Conservation (phyloP, 2,113 vertebrate species). For the Heteronetta atricapilla region DNA sequence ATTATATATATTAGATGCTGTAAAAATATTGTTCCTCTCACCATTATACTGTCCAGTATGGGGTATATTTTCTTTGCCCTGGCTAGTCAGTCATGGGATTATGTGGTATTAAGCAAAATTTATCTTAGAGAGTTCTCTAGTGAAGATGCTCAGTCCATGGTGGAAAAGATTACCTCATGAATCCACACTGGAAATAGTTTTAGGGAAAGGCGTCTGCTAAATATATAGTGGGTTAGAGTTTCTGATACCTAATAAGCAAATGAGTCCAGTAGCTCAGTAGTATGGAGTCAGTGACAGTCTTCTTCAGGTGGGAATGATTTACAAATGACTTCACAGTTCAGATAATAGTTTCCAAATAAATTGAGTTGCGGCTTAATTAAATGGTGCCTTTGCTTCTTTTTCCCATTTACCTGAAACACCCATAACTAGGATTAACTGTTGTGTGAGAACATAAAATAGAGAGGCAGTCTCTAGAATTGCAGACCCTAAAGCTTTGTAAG, state of each 20-base stretch:
- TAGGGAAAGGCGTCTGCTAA: neutral
- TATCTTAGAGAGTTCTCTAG: neutral
- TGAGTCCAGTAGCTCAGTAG: neutral
- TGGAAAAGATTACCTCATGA: neutral
- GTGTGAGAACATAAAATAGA: slow-evolving; percentile 22
- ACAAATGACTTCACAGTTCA: neutral
- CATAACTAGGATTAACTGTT: slow-evolving; percentile 21
- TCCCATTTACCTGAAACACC: slow-evolving; percentile 20
- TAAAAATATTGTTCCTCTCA: neutral
- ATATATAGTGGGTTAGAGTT: neutral
- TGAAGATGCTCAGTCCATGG: neutral
- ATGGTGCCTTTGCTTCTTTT: neutral
- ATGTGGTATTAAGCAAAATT: neutral
- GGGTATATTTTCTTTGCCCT: neutral
- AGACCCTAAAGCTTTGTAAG: slow-evolving; percentile 39
- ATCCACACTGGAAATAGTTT: neutral
- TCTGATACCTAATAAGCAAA: neutral
- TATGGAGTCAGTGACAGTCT: neutral
- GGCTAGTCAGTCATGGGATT: neutral
- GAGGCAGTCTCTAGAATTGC: neutral
- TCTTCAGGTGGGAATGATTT: neutral
- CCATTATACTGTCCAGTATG: neutral
- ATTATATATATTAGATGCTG: neutral
- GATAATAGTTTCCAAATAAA: slow-evolving; percentile 1
- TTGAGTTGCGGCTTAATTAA: slow-evolving; percentile 26